phyloP scores from a whole-genome alignment of 2,797 vertebrate genomes.

The Acropternis orthonyx region DNA sequence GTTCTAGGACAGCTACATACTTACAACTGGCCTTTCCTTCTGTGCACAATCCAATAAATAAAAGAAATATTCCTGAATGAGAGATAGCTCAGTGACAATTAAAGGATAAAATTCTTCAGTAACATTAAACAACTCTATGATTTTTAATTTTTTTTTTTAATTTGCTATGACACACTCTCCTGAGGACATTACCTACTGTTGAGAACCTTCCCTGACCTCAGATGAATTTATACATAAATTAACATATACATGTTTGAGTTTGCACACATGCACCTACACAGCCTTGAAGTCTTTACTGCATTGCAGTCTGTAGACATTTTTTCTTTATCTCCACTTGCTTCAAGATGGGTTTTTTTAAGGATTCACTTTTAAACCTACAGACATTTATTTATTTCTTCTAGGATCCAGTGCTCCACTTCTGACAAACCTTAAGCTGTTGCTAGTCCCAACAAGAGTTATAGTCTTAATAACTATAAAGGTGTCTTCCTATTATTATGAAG shows the following conservation, averaged over 20 bases:
- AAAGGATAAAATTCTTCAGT: neutral
- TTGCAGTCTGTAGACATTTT: neutral
- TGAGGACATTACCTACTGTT: neutral
- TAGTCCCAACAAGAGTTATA: neutral
- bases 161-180: neutral
- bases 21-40: neutral
- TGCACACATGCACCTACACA: rapidly evolving
- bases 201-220: neutral
- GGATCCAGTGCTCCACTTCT: neutral
- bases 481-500: neutral
- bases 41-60: neutral
- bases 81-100: neutral
- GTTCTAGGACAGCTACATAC: neutral
- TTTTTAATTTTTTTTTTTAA: too few relatives aligned
- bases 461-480: neutral
- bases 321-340: neutral
- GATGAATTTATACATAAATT: neutral
- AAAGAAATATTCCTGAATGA: neutral
- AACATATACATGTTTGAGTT: neutral
- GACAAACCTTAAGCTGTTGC: neutral
- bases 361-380: neutral
- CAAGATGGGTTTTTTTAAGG: neutral
- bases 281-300: neutral
- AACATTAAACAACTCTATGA: neutral
- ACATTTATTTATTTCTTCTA: neutral